phyloP scores from a whole-genome alignment of 2,888 invertebrate genomes.

The Limnephilus auricula region DNA sequence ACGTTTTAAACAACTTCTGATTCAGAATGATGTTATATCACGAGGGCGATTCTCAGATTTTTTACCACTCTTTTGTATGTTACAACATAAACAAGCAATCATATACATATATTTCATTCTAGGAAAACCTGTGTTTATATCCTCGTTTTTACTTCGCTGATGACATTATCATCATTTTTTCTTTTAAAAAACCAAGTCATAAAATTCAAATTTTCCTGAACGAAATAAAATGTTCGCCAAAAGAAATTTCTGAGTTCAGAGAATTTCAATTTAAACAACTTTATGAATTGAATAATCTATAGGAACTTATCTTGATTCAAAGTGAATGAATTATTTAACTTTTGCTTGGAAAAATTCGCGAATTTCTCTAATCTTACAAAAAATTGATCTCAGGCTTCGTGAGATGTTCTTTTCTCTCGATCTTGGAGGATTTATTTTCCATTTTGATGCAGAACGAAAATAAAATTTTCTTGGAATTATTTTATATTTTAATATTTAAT shows the following conservation, averaged over 20 bases:
- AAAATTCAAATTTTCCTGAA: not conserved
- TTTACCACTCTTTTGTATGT: no score
- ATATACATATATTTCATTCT: not conserved
- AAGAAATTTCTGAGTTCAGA: not conserved
- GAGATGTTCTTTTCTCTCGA: not conserved
- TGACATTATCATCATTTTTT: not conserved
- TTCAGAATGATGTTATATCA: no score
- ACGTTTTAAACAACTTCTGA: no score
- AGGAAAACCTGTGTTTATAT: not conserved
- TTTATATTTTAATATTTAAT: not conserved
- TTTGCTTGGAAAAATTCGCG: not conserved
- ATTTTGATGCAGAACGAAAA: not conserved
- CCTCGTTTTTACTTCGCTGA: not conserved
- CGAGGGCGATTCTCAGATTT: no score
- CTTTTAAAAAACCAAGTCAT: not conserved
- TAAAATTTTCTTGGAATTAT: not conserved
- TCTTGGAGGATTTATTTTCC: not conserved
- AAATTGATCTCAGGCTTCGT: not conserved
- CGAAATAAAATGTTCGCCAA: not conserved
- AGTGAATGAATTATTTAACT: not conserved
- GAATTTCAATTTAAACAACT: conserved; percentile 14
- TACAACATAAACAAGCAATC: no score
- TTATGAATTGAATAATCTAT: conserved; percentile 27
- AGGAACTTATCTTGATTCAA: conserved; percentile 15
- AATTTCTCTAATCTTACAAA: not conserved